Percentiles rank a stretch among this genome's conserved stretches.
Evolutionary conservation across 2,797 vertebrate species (phyloP).

Genomic region (Leontopithecus rosalia): DNA sequence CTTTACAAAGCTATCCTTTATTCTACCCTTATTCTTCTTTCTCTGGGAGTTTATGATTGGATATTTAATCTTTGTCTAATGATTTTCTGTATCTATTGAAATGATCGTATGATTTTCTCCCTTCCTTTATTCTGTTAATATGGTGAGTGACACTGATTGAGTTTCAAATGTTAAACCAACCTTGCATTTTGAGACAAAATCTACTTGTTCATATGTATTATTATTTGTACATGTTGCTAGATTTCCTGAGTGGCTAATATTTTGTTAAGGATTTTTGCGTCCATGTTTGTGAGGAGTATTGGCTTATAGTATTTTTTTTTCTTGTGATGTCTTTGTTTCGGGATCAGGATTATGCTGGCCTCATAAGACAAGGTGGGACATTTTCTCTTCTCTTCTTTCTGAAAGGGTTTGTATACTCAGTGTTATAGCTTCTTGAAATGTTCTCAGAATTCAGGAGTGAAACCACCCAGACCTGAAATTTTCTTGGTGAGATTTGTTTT

Average conservation of each 20-base stretch:
- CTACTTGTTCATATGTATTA: rapidly evolving
- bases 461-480: not conserved
- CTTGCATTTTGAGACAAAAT: not conserved
- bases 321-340: not conserved
- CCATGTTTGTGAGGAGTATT: rapidly evolving
- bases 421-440: not conserved
- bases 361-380: too few relatives aligned
- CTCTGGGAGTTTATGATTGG: not conserved
- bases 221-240: too few relatives aligned
- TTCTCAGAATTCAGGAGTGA: not conserved
- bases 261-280: not conserved
- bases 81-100: not conserved
- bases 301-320: too few relatives aligned
- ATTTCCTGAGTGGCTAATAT: not conserved
- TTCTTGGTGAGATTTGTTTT: not conserved
- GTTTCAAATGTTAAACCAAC: not conserved
- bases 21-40: not conserved
- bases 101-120: rapidly evolving
- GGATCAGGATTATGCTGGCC: not conserved
- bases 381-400: not conserved
- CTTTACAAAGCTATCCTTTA: rapidly evolving
- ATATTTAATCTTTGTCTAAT: not conserved
- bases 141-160: not conserved
- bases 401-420: not conserved
- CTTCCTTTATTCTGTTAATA: not conserved